These are phyloP conservation scores for Trachelus stipa DNA, from an alignment of 2,888 invertebrate species.

Conservation along the genomic window DNA sequence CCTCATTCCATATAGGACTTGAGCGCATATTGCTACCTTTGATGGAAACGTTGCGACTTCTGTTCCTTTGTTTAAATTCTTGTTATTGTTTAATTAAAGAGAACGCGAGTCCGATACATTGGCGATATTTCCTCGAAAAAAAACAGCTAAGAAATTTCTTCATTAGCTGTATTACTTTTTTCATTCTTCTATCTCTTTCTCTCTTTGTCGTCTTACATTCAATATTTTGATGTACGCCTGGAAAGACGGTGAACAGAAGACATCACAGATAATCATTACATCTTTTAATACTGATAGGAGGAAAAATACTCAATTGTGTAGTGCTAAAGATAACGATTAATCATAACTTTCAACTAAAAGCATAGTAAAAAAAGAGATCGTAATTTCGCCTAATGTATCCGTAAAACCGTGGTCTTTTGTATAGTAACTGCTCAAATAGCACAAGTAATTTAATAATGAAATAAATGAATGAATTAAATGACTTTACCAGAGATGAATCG, in stretches of 20 bases:
- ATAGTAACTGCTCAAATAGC: conserved; percentile 26
- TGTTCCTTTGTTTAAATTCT: neutral
- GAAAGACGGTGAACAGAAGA: neutral
- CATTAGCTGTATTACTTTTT: neutral
- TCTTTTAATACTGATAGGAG: neutral
- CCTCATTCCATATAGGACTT: neutral
- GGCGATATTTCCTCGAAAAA: neutral
- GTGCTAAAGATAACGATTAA: neutral
- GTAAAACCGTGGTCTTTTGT: neutral
- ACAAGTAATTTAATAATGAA: conserved; percentile 14
- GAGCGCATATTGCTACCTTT: neutral
- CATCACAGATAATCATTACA: neutral
- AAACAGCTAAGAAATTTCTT: neutral
- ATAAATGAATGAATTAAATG: conserved; percentile 14
- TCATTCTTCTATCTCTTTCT: neutral
- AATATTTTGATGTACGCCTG: neutral
- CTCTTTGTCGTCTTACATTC: neutral
- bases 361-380: neutral
- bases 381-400: neutral
- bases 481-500: neutral
- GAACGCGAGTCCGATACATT: neutral
- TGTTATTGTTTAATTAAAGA: neutral
- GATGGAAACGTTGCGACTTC: neutral
- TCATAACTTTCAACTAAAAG: neutral
- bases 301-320: conserved; percentile 6